Percentiles rank a stretch among this genome's conserved stretches.
phyloP scores from a whole-genome alignment of 2,113 vertebrate species.

The Myotis yumanensis region DNA sequence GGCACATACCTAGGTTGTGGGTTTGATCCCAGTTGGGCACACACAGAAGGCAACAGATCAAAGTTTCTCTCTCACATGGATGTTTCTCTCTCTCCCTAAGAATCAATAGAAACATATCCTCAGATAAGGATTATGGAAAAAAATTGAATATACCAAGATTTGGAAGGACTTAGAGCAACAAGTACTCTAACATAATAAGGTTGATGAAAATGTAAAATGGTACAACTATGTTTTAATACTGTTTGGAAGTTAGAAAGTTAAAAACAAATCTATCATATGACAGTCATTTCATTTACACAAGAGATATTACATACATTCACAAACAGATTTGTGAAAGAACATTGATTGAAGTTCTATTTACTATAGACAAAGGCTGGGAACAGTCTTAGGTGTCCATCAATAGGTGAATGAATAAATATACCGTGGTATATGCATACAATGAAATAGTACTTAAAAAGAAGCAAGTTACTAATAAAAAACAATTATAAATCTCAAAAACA shows the following conservation, averaged over 20 bases:
- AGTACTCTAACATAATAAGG: not conserved
- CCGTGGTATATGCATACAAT: not conserved
- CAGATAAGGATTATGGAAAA: not conserved
- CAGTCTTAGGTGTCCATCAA: not conserved
- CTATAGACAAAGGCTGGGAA: not conserved
- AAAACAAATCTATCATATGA: not conserved
- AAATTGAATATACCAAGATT: not conserved
- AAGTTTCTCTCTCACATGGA: not conserved
- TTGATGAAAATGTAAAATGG: not conserved
- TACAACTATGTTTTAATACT: not conserved
- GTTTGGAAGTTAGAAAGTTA: not conserved
- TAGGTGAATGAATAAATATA: not conserved
- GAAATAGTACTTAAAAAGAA: not conserved
- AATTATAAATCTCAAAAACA: not conserved
- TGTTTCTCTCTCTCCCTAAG: not conserved
- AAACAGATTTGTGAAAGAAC: not conserved
- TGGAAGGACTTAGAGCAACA: not conserved
- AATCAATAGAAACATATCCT: not conserved
- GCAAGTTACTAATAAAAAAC: not conserved
- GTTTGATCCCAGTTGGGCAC: not conserved
- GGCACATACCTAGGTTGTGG: not conserved
- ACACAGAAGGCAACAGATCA: not conserved
- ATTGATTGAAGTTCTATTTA: not conserved
- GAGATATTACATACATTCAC: not conserved
- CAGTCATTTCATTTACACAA: not conserved